phyloP scores from a whole-genome alignment of 2,888 invertebrate species.

The Phania funesta region DNA sequence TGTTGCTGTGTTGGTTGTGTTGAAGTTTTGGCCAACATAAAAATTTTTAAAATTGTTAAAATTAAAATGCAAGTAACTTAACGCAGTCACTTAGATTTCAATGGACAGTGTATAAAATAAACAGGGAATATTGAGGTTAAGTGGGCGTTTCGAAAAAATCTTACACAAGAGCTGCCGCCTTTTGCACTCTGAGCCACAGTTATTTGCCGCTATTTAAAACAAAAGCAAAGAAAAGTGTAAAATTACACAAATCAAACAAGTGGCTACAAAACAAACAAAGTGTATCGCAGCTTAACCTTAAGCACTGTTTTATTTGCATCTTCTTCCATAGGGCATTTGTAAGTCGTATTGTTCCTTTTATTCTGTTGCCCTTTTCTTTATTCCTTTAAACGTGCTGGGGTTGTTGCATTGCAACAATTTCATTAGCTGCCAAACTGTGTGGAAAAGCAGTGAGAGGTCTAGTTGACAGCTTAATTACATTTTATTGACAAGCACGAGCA shows the following conservation, averaged over 20 bases:
- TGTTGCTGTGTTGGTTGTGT: constrained; percentile 18
- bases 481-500: too few relatives aligned
- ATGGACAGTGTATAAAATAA: constrained; percentile 18
- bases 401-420: constrained; percentile 25
- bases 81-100: constrained; percentile 26
- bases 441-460: not conserved
- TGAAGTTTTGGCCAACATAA: constrained; percentile 39
- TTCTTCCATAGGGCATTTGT: not conserved
- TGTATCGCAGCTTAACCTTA: not conserved
- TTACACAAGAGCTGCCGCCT: not conserved
- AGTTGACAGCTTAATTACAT: constrained; percentile 47
- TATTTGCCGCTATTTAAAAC: not conserved
- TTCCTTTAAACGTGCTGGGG: constrained; percentile 8
- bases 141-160: constrained; percentile 44
- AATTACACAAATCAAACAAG: constrained; percentile 29
- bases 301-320: not conserved
- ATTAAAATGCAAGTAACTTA: constrained; percentile 46
- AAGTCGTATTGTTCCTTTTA: not conserved
- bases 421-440: constrained; percentile 29
- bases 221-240: not conserved
- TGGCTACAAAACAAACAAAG: not conserved
- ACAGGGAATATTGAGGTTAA: constrained; percentile 45
- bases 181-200: not conserved
- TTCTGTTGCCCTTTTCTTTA: not conserved
- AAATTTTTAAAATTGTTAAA: constrained; percentile 13